A percentile compares a stretch with the other conserved stretches of the same genome.
Evolutionary conservation across 2,888 invertebrate species (phyloP).

Genomic region (Molanna angustata): DNA sequence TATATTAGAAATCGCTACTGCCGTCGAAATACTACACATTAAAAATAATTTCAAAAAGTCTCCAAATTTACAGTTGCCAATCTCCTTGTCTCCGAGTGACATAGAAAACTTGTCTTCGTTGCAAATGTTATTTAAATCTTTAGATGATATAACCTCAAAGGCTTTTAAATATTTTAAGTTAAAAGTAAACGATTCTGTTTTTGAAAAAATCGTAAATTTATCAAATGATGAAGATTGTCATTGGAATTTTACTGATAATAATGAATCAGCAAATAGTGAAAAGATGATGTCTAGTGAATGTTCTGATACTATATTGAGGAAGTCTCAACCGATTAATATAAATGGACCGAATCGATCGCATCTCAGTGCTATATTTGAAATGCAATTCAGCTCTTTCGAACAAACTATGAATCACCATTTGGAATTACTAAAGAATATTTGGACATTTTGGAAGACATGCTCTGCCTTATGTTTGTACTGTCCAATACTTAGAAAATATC

Average conservation of each 20-base stretch:
- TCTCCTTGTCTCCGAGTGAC: constrained; percentile 10
- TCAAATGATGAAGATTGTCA: constrained; percentile 36
- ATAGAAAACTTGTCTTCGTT: constrained; percentile 41
- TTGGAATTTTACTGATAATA: background rate
- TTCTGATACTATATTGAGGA: constrained; percentile 6
- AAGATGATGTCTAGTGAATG: background rate
- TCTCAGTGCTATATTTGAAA: constrained; percentile 11
- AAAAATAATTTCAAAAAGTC: constrained; percentile 38
- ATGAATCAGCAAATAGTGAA: background rate
- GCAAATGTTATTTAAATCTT: constrained; percentile 47
- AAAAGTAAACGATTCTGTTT: constrained; percentile 42
- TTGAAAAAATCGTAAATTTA: constrained; percentile 42
- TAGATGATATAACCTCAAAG: constrained; percentile 44
- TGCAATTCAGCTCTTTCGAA: constrained; percentile 33
- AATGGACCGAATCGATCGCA: constrained; percentile 13
- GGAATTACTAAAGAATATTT: constrained; percentile 45
- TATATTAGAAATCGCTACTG: constrained; percentile 59
- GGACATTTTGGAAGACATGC: constrained; percentile 54
- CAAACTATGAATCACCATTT: constrained; percentile 39
- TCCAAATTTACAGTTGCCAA: no score
- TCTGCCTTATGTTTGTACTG: constrained; percentile 55
- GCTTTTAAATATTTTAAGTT: constrained; percentile 44
- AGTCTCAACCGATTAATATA: constrained; percentile 24
- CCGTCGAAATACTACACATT: constrained; percentile 57
- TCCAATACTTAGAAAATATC: constrained; percentile 51